Evolutionary conservation across 1,140 invertebrate genomes (phyloP), one percentile per base, ranked within the genome.

Genomic region (Harlomillsia oculata): DNA sequence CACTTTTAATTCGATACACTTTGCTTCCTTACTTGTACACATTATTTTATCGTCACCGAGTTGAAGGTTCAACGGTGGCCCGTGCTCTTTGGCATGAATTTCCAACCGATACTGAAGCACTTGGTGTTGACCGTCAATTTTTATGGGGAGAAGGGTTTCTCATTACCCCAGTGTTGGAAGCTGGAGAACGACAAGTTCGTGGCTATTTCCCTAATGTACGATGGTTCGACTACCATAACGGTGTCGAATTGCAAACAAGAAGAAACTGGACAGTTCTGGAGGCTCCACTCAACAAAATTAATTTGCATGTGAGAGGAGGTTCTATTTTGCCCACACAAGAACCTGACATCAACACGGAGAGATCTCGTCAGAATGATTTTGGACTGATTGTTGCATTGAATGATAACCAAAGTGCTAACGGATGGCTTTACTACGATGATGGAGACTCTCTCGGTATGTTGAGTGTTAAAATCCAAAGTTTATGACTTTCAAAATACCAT

Each of bases 261-360:
- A 41, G 40, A 29, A 26, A 18, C 11, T 57, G 30, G 25, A 28
- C 4, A 60, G 41, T 44, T 5, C 30, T 60, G 5, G 28, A 46
- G n/a, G 50, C 81, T 9, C 79, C 80, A 30, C 50, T 78, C 6
- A 77, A 82, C 66, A 77, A 70, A 11, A 85, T 87, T 57, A 82
- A 81, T 26, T 66, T 84, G 53, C 76, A 82, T 55, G 69, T 65
- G 25, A 45, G 36, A 13, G 85, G 83, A 48, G 89, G 87, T 9
- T 73, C 72, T 39, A 80, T 91, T 58, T 64, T 92, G 32, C 83
- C 87, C 1, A 72, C 74, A 41, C 85, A 89, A 67, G 69, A 73
- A 56, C 76, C 83, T 21, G 75, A 72, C 21, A 60, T 72, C 3
- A 86, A 80, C 2, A 88, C 86, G 0, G 53, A 41, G 23, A n/a